Base-by-base conservation (phyloP, 1,140 invertebrate species). In the Piezodorus guildinii region DNA sequence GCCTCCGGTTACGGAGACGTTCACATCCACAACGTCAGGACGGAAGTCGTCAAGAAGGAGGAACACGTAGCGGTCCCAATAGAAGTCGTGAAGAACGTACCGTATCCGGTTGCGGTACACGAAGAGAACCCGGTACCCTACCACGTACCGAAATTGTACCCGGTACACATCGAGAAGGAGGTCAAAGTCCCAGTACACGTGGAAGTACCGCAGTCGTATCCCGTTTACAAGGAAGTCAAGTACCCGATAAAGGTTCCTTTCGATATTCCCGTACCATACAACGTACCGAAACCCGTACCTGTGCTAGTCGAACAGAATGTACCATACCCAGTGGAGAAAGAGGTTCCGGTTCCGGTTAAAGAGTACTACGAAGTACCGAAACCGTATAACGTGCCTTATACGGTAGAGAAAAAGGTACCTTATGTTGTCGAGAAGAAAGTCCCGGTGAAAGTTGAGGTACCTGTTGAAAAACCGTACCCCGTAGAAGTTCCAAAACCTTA, bases 311-410 rank as follows among this genome's bases (percentile, higher is more conserved):
- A 56, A 25, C 17, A 56, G 52, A 56, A 56, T 2, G 52, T 56
- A 21, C 23, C 52, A 1, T 56, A 56, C 15, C 52, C 52, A 56
- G 52, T 56, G 19, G 52, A 56, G 15, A 56, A 56, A 25, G 15
- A 56, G 15, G 23, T 56, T 21, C 52, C 21, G 1, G 19, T 23
- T 10, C 52, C 52, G 27, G 52, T 56, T 1, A 56, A 56, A 23
- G 52, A 56, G 52, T 56, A 56, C 21, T 2, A 9, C 52, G 52
- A 56, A 23, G 52, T 56, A 5, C 52, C 52, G 15, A 56, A 56
- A 14, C 52, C 52, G 3, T 56, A 56, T n/a, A 19, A 25, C 12
- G 52, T 56, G 5, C 52, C 52, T 5, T 19, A 23, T 4, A 56
- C 52, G 3, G 52, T 56, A 1, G 52, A 56, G 23, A 56, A 56